Conservation (phyloP, 2,797 vertebrate species). For the Sternarchorhynchus goeldii region DNA sequence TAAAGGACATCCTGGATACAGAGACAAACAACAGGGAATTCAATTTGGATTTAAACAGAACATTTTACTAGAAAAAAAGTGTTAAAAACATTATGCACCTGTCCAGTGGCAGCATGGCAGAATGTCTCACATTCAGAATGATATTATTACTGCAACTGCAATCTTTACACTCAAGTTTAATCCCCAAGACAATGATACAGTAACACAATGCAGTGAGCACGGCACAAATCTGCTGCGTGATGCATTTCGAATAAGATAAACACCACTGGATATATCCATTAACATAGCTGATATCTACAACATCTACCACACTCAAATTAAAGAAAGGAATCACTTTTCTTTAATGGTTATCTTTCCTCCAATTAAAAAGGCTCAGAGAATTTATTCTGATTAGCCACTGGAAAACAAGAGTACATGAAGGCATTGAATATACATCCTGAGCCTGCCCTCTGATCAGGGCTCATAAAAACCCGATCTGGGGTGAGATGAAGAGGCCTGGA, state of each 20-base stretch:
- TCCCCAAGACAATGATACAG: constrained; percentile 51
- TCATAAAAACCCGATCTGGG: constrained; percentile 33
- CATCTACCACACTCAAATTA: constrained; percentile 46
- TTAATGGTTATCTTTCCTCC: not conserved
- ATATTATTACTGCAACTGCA: constrained; percentile 45
- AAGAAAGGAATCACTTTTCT: not conserved
- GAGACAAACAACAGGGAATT: not conserved
- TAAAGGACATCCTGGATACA: not conserved
- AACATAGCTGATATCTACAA: constrained; percentile 54
- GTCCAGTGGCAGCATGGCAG: constrained; percentile 50
- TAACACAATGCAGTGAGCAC: constrained; percentile 52
- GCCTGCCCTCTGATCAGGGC: constrained; percentile 1
- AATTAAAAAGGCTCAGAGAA: constrained; percentile 7
- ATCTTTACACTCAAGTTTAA: constrained; percentile 45
- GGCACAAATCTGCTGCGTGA: constrained; percentile 50
- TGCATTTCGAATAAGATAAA: constrained; percentile 48
- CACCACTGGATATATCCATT: constrained; percentile 45
- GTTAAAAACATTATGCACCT: constrained; percentile 49
- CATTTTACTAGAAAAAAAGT: constrained; percentile 54
- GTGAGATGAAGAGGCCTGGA: constrained; percentile 21
- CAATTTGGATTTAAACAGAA: constrained; percentile 40
- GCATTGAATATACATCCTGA: constrained; percentile 29
- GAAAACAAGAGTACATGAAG: constrained; percentile 10
- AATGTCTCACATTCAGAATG: constrained; percentile 53
- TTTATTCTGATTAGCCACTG: constrained; percentile 16